Evolutionary conservation across 2,888 invertebrate genomes (phyloP).

Genomic region (Dryococelus australis): DNA sequence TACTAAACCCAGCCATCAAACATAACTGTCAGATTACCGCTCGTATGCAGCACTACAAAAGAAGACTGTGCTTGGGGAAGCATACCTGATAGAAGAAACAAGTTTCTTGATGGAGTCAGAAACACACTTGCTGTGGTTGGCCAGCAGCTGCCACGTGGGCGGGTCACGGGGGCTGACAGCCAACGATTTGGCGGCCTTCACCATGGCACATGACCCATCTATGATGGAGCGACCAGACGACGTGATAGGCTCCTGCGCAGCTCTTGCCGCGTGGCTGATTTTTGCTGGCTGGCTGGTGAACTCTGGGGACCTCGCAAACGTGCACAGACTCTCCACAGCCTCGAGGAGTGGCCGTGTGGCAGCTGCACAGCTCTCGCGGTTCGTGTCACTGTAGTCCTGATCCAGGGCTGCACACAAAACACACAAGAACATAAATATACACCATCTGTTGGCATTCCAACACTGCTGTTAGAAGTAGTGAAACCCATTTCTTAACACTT

Average conservation of each 20-base stretch:
- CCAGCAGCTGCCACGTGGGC: conserved; percentile 92
- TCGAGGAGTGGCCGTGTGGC: conserved; percentile 87
- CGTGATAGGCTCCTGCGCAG: conserved; percentile 87
- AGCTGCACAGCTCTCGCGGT: conserved; percentile 73
- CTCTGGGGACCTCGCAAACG: conserved; percentile 93
- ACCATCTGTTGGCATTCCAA: too few relatives aligned
- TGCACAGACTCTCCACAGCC: conserved; percentile 90
- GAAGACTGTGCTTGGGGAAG: neutral
- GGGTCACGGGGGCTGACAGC: conserved; percentile 91
- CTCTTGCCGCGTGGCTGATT: conserved; percentile 83
- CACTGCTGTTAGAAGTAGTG: too few relatives aligned
- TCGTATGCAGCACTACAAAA: too few relatives aligned
- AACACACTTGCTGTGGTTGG: conserved; percentile 92
- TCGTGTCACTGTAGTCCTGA: conserved; percentile 80
- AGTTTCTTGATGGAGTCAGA: conserved; percentile 96
- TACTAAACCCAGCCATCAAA: too few relatives aligned
- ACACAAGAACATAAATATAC: neutral
- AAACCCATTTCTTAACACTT: too few relatives aligned
- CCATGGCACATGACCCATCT: conserved; percentile 89
- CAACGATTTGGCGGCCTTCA: conserved; percentile 87
- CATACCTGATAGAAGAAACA: conserved; percentile 85
- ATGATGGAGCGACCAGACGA: conserved; percentile 77
- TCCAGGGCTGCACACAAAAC: conserved; percentile 64
- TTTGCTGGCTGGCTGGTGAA: conserved; percentile 92
- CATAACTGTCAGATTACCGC: too few relatives aligned